Base-by-base conservation (phyloP, 30 jellyfish, hydroid and myxozoan species). In the Hydra vulgaris region DNA sequence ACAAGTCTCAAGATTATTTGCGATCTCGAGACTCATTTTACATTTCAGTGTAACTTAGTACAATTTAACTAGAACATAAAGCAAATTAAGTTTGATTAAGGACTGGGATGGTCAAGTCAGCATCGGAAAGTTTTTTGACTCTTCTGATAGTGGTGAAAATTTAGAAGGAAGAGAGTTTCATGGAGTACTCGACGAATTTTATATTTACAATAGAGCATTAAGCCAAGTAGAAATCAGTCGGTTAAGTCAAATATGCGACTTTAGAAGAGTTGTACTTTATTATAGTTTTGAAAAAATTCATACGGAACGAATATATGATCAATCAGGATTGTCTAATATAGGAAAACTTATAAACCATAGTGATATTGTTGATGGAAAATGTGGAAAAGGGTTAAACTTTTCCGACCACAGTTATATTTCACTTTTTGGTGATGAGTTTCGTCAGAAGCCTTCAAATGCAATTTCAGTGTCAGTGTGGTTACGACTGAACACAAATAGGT, bases 81-180 rank as follows among this genome's bases (percentile, higher is more conserved):
- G 61, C 61, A 5, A 3, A 21, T 23, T 12, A n/a, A 5, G 12
- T 73, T 52, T 53, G 23, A 67, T 53, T 26, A n/a, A 89, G 96
- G 96, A 89, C 69, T 89, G 96, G 96, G 89, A 74, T 19, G 96
- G 96, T 53, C 88, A 91, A 12, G 91, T 84, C 21, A 84, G 95
- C 76, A 84, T 89, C 56, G 96, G 96, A 4, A 81, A 88, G 54
- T 89, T 89, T 70, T 89, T 84, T 72, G 96, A 89, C 71, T 26
- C 89, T 1, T 76, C 94, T 7, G 96, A 89, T 61, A 84, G 56
- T 18, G 96, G 96, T 15, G 89, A 84, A 23, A 84, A 89, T 87
- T 71, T 89, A 23, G 96, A 89, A 74, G 96, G 96, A 26, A 88
- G 96, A 25, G 84, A 94, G 21, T 84, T 89, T 40, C 77, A 84